Percentiles rank a stretch among this genome's conserved stretches.
phyloP scores from a whole-genome alignment of 2,888 invertebrate genomes.

The Rhaphigaster nebulosa region DNA sequence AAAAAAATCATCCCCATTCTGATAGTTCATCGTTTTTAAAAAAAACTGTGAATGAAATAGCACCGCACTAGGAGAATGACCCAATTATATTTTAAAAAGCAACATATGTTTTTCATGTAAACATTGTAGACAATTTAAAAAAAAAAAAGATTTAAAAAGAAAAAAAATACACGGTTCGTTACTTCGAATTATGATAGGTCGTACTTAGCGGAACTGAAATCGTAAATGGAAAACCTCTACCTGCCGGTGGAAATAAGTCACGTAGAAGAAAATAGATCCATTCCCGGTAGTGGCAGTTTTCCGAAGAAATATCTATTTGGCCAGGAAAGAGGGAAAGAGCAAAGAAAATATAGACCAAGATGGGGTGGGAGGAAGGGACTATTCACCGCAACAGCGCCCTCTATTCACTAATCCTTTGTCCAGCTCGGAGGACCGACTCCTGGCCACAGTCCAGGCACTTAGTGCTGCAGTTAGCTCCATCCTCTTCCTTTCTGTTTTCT shows the following conservation, averaged over 20 bases:
- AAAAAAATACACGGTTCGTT: no score
- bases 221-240: not conserved
- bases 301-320: conserved; percentile 13
- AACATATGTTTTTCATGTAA: no score
- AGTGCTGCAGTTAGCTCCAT: not conserved
- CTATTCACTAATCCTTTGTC: not conserved
- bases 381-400: not conserved
- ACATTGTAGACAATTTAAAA: no score
- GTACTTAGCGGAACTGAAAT: no score
- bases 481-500: not conserved
- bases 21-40: no score
- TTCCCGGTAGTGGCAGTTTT: not conserved
- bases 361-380: not conserved
- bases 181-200: no score
- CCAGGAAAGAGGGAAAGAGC: not conserved
- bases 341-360: conserved; percentile 16
- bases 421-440: not conserved
- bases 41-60: no score
- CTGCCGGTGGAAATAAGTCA: not conserved
- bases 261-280: not conserved
- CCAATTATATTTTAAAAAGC: no score
- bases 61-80: no score
- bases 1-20: no score
- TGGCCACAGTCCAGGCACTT: not conserved
- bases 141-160: no score